Evolutionary conservation across 35 echinoderm and acorn worm species (phyloP), one percentile per base, ranked within the genome.

Genomic region (Apostichopus japonicus): DNA sequence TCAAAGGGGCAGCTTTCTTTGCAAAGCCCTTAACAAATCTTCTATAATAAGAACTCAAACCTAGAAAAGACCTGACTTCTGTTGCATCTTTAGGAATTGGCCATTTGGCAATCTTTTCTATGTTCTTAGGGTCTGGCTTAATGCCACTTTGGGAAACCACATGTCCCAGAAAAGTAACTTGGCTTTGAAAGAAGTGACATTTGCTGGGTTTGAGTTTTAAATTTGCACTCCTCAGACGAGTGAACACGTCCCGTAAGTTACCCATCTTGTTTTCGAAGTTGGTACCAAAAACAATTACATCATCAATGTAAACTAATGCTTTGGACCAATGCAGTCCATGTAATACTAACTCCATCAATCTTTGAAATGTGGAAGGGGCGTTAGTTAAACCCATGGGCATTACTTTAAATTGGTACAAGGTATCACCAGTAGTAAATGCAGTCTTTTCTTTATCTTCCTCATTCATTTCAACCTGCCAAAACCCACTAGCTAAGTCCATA

Each of bases 321-420:
- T 67, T 87, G n/a, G 81, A 51, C 94, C 90, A 95, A 16, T 78
- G 94, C 62, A 95, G 56, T 24, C 94, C 94, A 24, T 83, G 77
- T 4, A 95, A 70, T 2, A 95, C 94, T 23, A 90, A 16, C 86
- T 93, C 94, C 94, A 95, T 95, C n/a, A 93, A 79, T 17, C 94
- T 65, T 82, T 92, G 91, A 80, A 95, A 95, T 72, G 92, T 93
- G 2, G 65, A 75, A 15, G 53, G 10, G 8, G 86, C 2, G 65
- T 88, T 92, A 52, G 22, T 70, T 10, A 95, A 54, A 33, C 90
- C 75, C 83, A 95, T 80, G 6, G 87, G 94, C 86, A 53, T 86
- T 93, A 67, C 93, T 72, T 72, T 72, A 21, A 72, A 72, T 21
- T 72, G 70, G n/a, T 19, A 72, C n/a, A 72, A 72, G 3, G 11